phyloP scores from a whole-genome alignment of 2,888 invertebrate genomes.

The Drymonia ruficornis region DNA sequence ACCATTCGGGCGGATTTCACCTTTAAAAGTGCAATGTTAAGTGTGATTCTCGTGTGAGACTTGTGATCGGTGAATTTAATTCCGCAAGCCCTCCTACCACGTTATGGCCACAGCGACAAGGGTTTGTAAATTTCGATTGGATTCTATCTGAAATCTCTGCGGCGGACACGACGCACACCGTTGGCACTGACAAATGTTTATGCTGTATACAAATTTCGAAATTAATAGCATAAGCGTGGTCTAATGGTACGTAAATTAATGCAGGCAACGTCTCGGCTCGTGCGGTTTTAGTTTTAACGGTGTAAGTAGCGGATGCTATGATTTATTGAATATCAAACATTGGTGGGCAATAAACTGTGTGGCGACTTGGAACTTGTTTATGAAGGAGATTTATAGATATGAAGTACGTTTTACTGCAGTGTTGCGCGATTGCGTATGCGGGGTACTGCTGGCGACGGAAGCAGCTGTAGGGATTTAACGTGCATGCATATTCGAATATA shows the following conservation, averaged over 20 bases:
- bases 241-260: constrained; percentile 66
- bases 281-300: constrained; percentile 56
- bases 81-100: constrained; percentile 79
- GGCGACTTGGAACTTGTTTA: constrained; percentile 65
- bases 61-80: constrained; percentile 64
- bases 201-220: constrained; percentile 75
- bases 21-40: constrained; percentile 42
- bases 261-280: constrained; percentile 34
- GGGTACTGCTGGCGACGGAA: constrained; percentile 35
- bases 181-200: constrained; percentile 79
- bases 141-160: constrained; percentile 80
- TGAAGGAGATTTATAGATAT: constrained; percentile 68
- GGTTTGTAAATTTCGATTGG: constrained; percentile 81
- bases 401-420: constrained; percentile 55
- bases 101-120: constrained; percentile 80
- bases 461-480: constrained; percentile 13
- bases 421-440: constrained; percentile 55
- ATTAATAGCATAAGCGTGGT: constrained; percentile 63
- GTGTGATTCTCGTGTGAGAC: constrained; percentile 46
- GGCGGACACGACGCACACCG: constrained; percentile 60
- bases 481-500: not conserved
- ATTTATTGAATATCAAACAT: constrained; percentile 75
- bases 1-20: constrained; percentile 46
- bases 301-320: constrained; percentile 74
- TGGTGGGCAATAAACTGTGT: constrained; percentile 62